phyloP scores from a whole-genome alignment of 2,113 vertebrate species.

The Megaleporinus macrocephalus region DNA sequence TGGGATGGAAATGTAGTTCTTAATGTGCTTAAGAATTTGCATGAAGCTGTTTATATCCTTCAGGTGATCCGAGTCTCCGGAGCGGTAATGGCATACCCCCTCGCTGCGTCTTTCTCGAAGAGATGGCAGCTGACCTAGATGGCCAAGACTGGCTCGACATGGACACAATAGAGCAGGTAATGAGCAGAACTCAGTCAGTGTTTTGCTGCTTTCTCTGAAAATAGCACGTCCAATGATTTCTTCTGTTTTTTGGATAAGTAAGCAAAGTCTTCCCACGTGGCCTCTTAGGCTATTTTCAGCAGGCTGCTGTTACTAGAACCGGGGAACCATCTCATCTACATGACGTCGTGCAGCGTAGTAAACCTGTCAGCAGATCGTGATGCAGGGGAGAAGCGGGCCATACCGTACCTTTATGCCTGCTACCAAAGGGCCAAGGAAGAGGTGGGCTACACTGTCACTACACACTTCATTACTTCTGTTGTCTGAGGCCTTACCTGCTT shows the following conservation, averaged over 20 bases:
- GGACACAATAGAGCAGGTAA: slow-evolving; percentile 95
- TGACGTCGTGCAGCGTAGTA: slow-evolving; percentile 84
- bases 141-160: slow-evolving; percentile 99
- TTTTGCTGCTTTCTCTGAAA: slow-evolving; percentile 2
- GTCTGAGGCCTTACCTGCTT: background rate
- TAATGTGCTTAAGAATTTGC: no score
- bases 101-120: slow-evolving; percentile 94
- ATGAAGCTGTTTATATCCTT: background rate
- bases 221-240: background rate
- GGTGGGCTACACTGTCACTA: slow-evolving; percentile 70
- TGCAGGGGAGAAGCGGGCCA: slow-evolving; percentile 88
- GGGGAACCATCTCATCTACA: slow-evolving; percentile 91
- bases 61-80: slow-evolving; percentile 93
- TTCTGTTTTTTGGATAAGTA: background rate
- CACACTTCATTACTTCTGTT: background rate
- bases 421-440: slow-evolving; percentile 94
- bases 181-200: background rate
- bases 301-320: slow-evolving; percentile 91
- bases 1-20: no score
- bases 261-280: slow-evolving; percentile 25
- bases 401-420: slow-evolving; percentile 92
- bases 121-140: slow-evolving; percentile 92
- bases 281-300: slow-evolving; percentile 87
- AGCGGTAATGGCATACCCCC: slow-evolving; percentile 93
- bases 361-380: slow-evolving; percentile 96